These are phyloP conservation scores for Odocoileus hemionus DNA, from an alignment of 2,113 vertebrate genomes.

Conservation along the genomic window DNA sequence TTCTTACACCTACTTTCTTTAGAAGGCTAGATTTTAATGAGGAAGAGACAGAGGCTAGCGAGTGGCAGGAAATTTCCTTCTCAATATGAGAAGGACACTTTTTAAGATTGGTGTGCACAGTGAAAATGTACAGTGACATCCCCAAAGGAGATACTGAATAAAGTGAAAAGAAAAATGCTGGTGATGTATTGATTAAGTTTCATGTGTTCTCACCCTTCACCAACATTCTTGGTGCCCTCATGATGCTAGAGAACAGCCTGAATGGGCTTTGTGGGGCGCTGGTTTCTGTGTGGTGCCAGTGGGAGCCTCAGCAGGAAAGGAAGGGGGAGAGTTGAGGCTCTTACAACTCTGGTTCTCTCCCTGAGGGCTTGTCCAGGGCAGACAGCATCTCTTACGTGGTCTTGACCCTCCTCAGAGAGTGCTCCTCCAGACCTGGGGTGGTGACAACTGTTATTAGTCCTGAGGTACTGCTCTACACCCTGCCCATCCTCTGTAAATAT, in stretches of 20 bases:
- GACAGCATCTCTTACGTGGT: neutral
- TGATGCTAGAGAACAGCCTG: neutral
- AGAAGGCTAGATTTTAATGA: neutral
- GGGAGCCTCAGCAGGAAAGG: neutral
- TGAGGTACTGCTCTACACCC: neutral
- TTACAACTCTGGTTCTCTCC: neutral
- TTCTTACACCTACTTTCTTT: neutral
- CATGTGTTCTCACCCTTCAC: neutral
- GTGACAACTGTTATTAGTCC: neutral
- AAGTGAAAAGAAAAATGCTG: slow-evolving; percentile 35
- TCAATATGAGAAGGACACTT: slow-evolving; percentile 56
- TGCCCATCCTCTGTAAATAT: neutral
- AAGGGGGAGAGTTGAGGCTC: neutral
- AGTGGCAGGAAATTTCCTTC: neutral
- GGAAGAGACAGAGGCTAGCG: neutral
- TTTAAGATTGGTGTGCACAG: slow-evolving; percentile 33
- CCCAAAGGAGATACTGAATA: slow-evolving; percentile 53
- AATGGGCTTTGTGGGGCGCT: neutral
- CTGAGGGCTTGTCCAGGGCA: too few relatives aligned
- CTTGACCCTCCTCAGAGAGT: neutral
- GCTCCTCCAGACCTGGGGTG: neutral
- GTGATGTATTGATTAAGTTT: slow-evolving; percentile 57
- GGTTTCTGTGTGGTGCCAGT: neutral
- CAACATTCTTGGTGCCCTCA: too few relatives aligned
- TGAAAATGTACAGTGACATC: slow-evolving; percentile 67